Conservation (phyloP, 2,797 vertebrate species). For the Schizothorax lantsangensis region DNA sequence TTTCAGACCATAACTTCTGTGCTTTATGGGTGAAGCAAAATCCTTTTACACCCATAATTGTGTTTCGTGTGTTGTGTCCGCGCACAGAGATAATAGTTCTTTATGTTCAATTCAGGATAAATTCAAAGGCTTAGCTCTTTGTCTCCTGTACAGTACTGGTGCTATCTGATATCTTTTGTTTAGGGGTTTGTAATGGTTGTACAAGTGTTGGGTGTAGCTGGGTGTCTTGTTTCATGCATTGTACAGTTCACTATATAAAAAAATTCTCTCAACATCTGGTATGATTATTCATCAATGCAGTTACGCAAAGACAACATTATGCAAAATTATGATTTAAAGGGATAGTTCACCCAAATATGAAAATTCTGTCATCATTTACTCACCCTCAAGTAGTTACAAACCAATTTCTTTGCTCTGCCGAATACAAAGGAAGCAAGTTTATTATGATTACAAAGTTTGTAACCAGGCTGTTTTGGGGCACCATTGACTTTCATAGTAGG, state of each 20-base stretch:
- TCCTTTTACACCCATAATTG: background rate
- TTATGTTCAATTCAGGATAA: background rate
- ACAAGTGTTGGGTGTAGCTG: slow-evolving; percentile 12
- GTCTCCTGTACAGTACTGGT: background rate
- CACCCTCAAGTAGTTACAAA: no score
- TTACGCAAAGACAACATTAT: background rate
- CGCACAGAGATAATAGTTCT: background rate
- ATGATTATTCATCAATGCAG: background rate
- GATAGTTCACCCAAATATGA: no score
- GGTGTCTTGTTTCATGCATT: slow-evolving; percentile 4
- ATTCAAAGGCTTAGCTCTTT: background rate
- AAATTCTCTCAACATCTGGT: background rate
- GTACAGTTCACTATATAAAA: background rate
- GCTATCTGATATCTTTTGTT: background rate
- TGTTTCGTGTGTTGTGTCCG: no score
- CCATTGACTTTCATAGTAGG: no score
- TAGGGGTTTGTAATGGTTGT: background rate
- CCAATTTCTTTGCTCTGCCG: no score
- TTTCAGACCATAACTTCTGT: background rate
- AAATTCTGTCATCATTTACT: no score
- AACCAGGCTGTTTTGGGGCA: no score
- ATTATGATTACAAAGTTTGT: no score
- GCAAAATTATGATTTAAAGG: background rate
- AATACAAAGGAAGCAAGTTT: no score
- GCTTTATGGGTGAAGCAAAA: background rate